These are phyloP conservation scores for Macrobrachium nipponense DNA, from an alignment of 1,140 invertebrate genomes.

Conservation along the genomic window DNA sequence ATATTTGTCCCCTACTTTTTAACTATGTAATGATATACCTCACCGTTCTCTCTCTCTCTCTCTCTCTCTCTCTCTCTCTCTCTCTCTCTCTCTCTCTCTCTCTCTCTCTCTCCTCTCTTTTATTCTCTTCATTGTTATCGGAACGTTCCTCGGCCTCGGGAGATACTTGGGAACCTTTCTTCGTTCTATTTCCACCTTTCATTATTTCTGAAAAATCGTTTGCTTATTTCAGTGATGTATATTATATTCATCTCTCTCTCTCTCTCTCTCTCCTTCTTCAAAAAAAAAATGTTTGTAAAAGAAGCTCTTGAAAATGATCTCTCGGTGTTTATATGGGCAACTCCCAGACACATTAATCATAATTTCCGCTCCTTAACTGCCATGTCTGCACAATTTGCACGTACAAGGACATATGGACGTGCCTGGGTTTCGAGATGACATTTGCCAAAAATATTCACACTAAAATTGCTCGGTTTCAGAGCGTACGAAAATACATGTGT, in stretches of 20 bases:
- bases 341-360: no score
- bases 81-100: slow-evolving; percentile 5
- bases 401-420: no score
- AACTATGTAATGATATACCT: background rate
- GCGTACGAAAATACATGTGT: no score
- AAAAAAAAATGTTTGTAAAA: background rate
- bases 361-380: no score
- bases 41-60: background rate
- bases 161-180: no score
- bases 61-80: background rate
- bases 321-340: no score
- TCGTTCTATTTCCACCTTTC: background rate
- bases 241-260: slow-evolving; percentile 9
- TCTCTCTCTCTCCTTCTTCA: slow-evolving; percentile 4
- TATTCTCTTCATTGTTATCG: background rate
- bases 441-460: no score
- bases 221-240: background rate
- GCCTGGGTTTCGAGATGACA: no score
- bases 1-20: background rate
- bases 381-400: no score
- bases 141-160: background rate
- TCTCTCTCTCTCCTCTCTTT: background rate
- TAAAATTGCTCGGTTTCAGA: no score
- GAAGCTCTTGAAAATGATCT: background rate
- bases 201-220: background rate